Evolutionary conservation across 2,113 vertebrate species (phyloP).

Genomic region (Galbula dea): DNA sequence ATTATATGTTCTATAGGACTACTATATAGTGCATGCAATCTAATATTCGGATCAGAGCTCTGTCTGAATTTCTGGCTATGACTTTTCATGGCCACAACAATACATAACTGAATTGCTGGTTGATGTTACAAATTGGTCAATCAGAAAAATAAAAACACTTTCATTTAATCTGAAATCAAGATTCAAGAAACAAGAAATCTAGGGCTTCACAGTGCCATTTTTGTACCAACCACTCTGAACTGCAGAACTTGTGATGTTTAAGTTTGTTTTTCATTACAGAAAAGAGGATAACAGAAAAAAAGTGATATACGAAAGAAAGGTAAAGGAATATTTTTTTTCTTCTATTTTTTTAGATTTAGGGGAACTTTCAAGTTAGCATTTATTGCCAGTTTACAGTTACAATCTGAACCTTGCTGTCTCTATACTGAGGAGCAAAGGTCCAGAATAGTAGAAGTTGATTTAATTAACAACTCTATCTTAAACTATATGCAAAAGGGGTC

Average conservation of each 20-base stretch:
- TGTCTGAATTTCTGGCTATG: neutral
- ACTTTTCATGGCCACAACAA: neutral
- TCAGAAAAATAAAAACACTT: neutral
- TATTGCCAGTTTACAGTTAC: neutral
- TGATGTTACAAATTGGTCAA: neutral
- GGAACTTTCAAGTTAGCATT: neutral
- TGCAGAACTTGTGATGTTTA: neutral
- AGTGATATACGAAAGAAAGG: neutral
- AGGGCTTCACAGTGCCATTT: neutral
- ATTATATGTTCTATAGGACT: neutral
- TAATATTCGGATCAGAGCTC: neutral
- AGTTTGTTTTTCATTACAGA: neutral
- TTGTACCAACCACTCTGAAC: neutral
- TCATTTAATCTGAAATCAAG: neutral
- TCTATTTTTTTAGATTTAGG: neutral
- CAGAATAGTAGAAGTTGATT: neutral
- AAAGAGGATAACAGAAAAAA: neutral
- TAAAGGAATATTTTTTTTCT: neutral
- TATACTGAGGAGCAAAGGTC: neutral
- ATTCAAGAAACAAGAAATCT: neutral
- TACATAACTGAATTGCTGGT: neutral
- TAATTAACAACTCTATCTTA: conserved; percentile 3
- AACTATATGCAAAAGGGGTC: neutral
- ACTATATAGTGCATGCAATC: neutral
- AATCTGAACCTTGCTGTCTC: neutral